Conservation (phyloP, 2,113 vertebrate species). For the Oxygymnocypris stewartii region DNA sequence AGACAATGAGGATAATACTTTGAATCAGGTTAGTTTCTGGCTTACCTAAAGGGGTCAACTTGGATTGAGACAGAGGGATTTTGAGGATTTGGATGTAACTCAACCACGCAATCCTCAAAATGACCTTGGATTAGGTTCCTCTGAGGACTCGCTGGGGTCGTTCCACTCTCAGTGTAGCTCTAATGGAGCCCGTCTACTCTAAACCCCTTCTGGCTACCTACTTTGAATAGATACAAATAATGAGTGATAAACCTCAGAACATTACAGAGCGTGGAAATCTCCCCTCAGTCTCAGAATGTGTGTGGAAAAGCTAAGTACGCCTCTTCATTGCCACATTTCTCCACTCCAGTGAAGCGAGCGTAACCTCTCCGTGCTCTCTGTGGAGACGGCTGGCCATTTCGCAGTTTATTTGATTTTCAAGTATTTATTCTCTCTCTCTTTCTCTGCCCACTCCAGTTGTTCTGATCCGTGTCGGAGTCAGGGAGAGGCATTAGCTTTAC, state of each 20-base stretch:
- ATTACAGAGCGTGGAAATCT: slow-evolving; percentile 9
- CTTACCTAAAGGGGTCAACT: slow-evolving; percentile 9
- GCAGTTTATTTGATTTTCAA: slow-evolving; percentile 32
- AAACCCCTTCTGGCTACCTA: slow-evolving; percentile 24
- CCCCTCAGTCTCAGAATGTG: slow-evolving; percentile 4
- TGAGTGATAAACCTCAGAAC: slow-evolving; percentile 21
- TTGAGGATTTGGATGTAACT: slow-evolving; percentile 5
- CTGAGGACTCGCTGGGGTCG: not conserved
- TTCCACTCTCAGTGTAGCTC: not conserved
- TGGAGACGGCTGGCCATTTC: not conserved
- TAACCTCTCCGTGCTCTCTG: slow-evolving; percentile 5
- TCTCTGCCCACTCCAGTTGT: slow-evolving; percentile 18
- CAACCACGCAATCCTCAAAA: slow-evolving; percentile 12
- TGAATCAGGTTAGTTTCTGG: not conserved
- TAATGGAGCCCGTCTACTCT: slow-evolving; percentile 12
- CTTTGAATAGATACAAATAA: slow-evolving; percentile 37
- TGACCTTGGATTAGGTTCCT: slow-evolving; percentile 29
- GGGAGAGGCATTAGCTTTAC: slow-evolving; percentile 43
- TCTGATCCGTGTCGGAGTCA: slow-evolving; percentile 43
- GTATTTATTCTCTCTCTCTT: slow-evolving; percentile 27
- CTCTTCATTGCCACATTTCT: slow-evolving; percentile 16
- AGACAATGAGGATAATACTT: not conserved
- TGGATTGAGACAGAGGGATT: slow-evolving; percentile 14
- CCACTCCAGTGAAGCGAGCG: slow-evolving; percentile 27
- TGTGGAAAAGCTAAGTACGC: slow-evolving; percentile 2